These are phyloP conservation scores for Molothrus aeneus DNA, from an alignment of 2,797 vertebrate species.

Conservation along the genomic window DNA sequence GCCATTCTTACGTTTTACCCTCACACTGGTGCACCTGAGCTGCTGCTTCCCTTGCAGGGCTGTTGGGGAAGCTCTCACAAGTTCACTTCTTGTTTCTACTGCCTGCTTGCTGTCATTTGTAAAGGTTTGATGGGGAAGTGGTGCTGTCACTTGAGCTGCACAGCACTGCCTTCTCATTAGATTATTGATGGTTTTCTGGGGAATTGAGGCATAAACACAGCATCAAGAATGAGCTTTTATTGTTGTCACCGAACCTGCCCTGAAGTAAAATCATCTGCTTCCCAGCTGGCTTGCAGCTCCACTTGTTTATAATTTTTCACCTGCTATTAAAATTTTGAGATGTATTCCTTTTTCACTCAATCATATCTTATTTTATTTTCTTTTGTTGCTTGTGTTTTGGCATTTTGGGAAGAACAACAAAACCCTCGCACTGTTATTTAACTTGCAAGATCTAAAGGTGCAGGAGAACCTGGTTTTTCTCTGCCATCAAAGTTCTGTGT, in stretches of 20 bases:
- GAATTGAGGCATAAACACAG: constrained; percentile 61
- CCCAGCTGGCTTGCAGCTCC: constrained; percentile 42
- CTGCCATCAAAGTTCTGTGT: neutral
- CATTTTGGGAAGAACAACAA: constrained; percentile 2
- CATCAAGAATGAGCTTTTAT: constrained; percentile 55
- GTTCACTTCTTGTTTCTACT: constrained; percentile 22
- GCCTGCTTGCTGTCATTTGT: constrained; percentile 52
- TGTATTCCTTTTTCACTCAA: constrained; percentile 30
- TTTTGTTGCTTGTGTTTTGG: neutral
- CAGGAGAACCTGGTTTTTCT: neutral
- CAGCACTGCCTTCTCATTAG: constrained; percentile 54
- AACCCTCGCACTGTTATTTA: neutral
- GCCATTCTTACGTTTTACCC: neutral
- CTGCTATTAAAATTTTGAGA: constrained; percentile 56
- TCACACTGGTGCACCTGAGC: neutral
- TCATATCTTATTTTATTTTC: neutral
- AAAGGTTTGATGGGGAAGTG: constrained; percentile 36
- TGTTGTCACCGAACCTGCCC: constrained; percentile 49
- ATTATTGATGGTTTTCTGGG: constrained; percentile 69
- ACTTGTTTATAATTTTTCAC: constrained; percentile 58
- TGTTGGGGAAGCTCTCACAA: constrained; percentile 18
- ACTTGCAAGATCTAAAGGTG: neutral
- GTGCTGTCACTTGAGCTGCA: constrained; percentile 61
- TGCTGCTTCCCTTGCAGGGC: neutral
- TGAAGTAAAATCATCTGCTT: constrained; percentile 51